These are phyloP conservation scores for Ectemnius lituratus DNA, from an alignment of 2,888 invertebrate species.

Conservation along the genomic window DNA sequence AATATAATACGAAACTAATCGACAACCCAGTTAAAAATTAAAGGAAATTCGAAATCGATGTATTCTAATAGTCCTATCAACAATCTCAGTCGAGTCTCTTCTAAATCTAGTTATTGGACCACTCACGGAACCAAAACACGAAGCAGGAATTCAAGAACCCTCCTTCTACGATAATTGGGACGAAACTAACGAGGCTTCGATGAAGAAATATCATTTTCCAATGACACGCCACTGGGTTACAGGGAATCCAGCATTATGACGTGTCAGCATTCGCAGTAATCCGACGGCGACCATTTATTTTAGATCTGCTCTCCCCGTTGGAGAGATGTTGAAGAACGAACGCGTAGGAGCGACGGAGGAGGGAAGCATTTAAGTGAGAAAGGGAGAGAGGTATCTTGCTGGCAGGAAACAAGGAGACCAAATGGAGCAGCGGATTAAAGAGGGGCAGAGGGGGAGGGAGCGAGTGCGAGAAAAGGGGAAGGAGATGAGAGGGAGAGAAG, in stretches of 20 bases:
- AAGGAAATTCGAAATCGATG: too few species aligned
- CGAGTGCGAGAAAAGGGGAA: constrained; percentile 6
- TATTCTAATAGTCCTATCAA: too few species aligned
- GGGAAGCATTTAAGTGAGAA: constrained; percentile 16
- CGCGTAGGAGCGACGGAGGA: too few species aligned
- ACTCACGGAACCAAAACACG: too few species aligned
- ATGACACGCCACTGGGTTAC: constrained; percentile 48
- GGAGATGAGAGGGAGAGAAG: constrained; percentile 16
- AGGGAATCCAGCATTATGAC: constrained; percentile 54
- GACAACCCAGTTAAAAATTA: too few species aligned
- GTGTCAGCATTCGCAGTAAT: constrained; percentile 56
- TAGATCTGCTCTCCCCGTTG: constrained; percentile 23
- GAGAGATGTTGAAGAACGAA: too few species aligned
- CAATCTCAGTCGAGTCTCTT: too few species aligned
- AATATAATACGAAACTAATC: too few species aligned
- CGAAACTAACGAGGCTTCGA: constrained; percentile 53
- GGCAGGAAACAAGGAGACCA: constrained; percentile 4
- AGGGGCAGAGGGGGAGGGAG: constrained; percentile 23
- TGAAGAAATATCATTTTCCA: constrained; percentile 51
- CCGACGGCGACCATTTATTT: constrained; percentile 60
- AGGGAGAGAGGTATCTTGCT: neutral
- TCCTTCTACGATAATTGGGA: neutral
- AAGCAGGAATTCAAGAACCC: too few species aligned
- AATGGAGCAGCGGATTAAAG: constrained; percentile 31
- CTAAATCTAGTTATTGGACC: too few species aligned